Base-by-base conservation (phyloP, 2,888 invertebrate genomes). In the Euzetes globulus region DNA sequence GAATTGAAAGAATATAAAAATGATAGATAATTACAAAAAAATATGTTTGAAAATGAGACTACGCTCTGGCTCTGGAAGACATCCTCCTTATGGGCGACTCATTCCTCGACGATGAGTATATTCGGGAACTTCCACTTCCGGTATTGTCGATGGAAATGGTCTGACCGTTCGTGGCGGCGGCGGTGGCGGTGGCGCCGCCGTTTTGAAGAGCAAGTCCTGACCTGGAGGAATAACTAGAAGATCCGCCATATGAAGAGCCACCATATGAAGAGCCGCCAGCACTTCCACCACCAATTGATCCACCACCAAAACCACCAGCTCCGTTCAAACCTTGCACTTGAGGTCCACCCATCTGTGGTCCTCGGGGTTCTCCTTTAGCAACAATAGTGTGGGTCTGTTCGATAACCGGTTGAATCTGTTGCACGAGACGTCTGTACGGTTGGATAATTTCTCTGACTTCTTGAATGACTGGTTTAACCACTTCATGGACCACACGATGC, bases 281-380 rank as follows among this genome's bases (percentile, higher is more conserved):
- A 11, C 7, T 41, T 41, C 41, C 41, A 41, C 41, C 41, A 11
- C 41, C 41, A 11, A 1, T 41, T 41, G 9, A n/a, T 2, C 55
- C 55, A 19, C 55, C 25, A 25, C 55, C 13, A 9, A 13, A 11
- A 55, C 55, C 55, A 55, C 55, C 55, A 15, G 9, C 29, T 27
- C 22, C 25, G 22, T 1, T 22, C 17, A 60, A 2, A 7, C 11
- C 33, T 15, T 9, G 29, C 5, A 1, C 55, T 29, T 29, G 27
- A 60, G 13, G 29, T 4, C 17, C n/a, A 29, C 11, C 55, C n/a
- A n/a, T n/a, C n/a, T n/a, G n/a, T n/a, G n/a, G n/a, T n/a, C n/a
- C n/a, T 52, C 74, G 33, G n/a, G 74, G 74, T 37, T 74, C 74
- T 19, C 74, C 74, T 60, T 74, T 74, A n/a, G 74, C 74, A 9